Evolutionary conservation across 2,113 vertebrate genomes (phyloP).

Genomic region (Protobothrops mucrosquamatus): DNA sequence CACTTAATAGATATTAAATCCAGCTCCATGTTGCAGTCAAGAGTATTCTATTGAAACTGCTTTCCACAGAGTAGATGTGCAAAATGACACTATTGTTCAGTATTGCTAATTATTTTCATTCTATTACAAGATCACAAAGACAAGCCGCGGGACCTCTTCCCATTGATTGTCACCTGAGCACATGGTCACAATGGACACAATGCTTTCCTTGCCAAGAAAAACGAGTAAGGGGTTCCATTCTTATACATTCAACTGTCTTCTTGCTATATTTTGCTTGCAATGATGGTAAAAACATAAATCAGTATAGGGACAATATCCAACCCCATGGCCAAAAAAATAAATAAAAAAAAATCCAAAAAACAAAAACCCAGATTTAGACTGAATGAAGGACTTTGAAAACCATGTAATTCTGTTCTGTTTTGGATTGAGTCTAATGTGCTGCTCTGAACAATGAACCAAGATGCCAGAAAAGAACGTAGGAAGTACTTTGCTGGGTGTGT

Average conservation of each 20-base stretch:
- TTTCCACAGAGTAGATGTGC: neutral
- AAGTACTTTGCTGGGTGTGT: neutral
- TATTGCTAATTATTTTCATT: conserved; percentile 18
- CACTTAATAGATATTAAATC: neutral
- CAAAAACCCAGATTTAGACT: neutral
- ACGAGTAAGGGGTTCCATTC: conserved; percentile 71
- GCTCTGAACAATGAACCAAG: neutral
- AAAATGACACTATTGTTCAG: neutral
- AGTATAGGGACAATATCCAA: neutral
- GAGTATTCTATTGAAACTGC: neutral
- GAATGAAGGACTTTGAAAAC: neutral
- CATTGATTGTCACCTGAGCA: conserved; percentile 75
- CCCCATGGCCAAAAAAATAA: neutral
- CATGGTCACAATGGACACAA: conserved; percentile 85
- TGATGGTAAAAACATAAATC: conserved; percentile 5
- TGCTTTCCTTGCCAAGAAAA: conserved; percentile 83
- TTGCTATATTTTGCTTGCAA: conserved; percentile 53
- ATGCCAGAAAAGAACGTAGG: neutral
- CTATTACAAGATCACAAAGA: conserved; percentile 61
- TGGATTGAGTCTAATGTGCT: neutral
- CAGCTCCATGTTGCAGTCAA: neutral
- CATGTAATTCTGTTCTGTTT: neutral
- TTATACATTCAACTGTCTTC: conserved; percentile 44
- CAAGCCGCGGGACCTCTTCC: conserved; percentile 51
- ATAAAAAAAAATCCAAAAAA: neutral